Conservation (phyloP, 1,140 invertebrate genomes). For the Drosophila neocordata region DNA sequence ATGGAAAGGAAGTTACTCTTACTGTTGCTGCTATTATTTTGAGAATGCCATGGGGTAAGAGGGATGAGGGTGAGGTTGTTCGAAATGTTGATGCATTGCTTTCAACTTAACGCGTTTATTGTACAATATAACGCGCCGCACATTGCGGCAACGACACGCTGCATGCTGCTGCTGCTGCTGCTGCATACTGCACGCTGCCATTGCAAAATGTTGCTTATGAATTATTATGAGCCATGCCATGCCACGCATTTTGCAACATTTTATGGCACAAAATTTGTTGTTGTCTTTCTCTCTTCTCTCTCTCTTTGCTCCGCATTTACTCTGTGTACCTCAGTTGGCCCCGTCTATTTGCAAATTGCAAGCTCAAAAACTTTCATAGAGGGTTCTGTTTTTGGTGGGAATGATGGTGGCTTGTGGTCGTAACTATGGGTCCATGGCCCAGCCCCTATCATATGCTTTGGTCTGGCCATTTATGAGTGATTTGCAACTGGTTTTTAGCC, state of each 20-base stretch:
- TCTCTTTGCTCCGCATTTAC: conserved; percentile 23
- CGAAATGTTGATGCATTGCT: conserved; percentile 77
- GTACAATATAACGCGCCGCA: conserved; percentile 51
- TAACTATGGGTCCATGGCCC: neutral
- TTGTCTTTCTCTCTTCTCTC: conserved; percentile 45
- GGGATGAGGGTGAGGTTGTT: conserved; percentile 11
- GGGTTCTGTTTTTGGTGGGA: neutral
- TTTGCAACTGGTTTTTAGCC: conserved; percentile 66
- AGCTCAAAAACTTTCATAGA: conserved; percentile 61
- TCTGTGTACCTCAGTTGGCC: neutral
- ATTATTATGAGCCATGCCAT: conserved; percentile 76
- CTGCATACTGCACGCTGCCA: conserved; percentile 38
- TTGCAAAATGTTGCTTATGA: conserved; percentile 76
- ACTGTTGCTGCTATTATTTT: conserved; percentile 30
- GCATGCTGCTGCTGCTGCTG: neutral
- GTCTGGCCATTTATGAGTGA: conserved; percentile 75
- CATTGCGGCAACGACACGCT: conserved; percentile 15
- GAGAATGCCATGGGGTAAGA: conserved; percentile 11
- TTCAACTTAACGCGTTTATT: conserved; percentile 78
- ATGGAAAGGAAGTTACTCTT: conserved; percentile 15
- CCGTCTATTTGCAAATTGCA: conserved; percentile 71
- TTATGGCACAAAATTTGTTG: conserved; percentile 76
- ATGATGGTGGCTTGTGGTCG: conserved; percentile 7
- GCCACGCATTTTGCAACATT: conserved; percentile 76
- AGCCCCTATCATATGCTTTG: conserved; percentile 22